These are phyloP conservation scores for Galaxea fascicularis DNA, from an alignment of 92 coral and sea anemone genomes.

Conservation along the genomic window DNA sequence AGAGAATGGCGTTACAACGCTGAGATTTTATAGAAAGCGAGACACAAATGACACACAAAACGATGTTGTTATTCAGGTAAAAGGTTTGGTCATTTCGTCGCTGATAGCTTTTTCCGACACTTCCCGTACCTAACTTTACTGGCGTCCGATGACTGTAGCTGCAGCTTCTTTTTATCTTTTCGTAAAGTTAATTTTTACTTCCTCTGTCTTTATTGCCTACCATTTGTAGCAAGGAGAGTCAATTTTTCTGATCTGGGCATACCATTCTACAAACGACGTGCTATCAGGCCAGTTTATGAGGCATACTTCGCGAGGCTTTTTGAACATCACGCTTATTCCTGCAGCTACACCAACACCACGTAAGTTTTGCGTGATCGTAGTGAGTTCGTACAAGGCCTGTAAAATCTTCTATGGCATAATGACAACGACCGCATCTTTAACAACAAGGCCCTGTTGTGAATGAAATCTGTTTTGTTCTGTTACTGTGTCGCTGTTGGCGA, in stretches of 20 bases:
- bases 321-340: neutral
- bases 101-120: too few relatives aligned
- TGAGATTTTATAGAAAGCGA: constrained; percentile 1
- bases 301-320: neutral
- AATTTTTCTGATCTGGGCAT: constrained; percentile 17
- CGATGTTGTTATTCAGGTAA: constrained; percentile 1
- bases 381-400: neutral
- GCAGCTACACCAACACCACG: neutral
- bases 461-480: too few relatives aligned
- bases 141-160: too few relatives aligned
- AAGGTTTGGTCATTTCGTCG: too few relatives aligned
- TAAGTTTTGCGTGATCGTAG: neutral
- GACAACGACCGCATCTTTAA: too few relatives aligned
- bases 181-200: neutral
- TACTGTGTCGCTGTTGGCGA: too few relatives aligned
- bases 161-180: too few relatives aligned
- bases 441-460: too few relatives aligned
- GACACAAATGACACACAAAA: neutral
- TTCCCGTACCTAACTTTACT: too few relatives aligned
- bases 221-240: neutral
- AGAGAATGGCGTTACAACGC: constrained; percentile 12
- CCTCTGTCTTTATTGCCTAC: too few relatives aligned
- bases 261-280: neutral
- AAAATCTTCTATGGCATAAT: too few relatives aligned
- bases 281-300: neutral